Conservation (phyloP, 2,797 vertebrate species). For the Amblyopsis hoosieri region DNA sequence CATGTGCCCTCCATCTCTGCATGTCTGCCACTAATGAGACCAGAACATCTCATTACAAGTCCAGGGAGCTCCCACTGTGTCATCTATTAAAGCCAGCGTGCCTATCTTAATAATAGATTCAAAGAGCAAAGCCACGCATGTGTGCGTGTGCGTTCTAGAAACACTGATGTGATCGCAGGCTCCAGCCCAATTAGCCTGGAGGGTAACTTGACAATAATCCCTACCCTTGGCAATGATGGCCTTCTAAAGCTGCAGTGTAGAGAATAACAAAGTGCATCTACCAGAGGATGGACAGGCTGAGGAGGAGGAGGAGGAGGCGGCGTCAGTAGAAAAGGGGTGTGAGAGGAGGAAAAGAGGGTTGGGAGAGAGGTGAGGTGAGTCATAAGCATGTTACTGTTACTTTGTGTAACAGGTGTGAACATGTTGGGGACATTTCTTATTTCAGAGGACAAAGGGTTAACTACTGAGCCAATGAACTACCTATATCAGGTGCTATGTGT, state of each 20-base stretch:
- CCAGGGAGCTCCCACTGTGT: constrained; percentile 54
- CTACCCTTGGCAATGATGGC: constrained; percentile 72
- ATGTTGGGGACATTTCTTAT: no score
- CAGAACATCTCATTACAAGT: constrained; percentile 63
- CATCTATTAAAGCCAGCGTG: constrained; percentile 35
- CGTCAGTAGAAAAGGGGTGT: not conserved
- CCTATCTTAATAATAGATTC: constrained; percentile 57
- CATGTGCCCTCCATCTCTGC: constrained; percentile 23
- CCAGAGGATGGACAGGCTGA: constrained; percentile 21
- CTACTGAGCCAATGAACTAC: no score
- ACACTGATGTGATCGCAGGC: constrained; percentile 69
- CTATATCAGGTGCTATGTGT: no score
- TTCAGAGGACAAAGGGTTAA: no score
- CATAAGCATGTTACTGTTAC: not conserved
- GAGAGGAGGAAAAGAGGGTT: not conserved
- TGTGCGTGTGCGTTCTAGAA: constrained; percentile 51
- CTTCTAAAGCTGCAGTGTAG: constrained; percentile 69
- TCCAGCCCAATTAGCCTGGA: constrained; percentile 75
- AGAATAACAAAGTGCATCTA: constrained; percentile 63
- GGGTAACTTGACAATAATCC: constrained; percentile 75
- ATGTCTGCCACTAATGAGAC: constrained; percentile 50
- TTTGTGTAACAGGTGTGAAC: no score
- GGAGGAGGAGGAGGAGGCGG: not conserved
- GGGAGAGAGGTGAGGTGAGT: not conserved
- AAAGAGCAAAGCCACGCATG: constrained; percentile 22